Percentiles rank a stretch among this genome's conserved stretches.
Evolutionary conservation across 2,888 invertebrate genomes (phyloP).

Genomic region (Cheilosia vernalis): DNA sequence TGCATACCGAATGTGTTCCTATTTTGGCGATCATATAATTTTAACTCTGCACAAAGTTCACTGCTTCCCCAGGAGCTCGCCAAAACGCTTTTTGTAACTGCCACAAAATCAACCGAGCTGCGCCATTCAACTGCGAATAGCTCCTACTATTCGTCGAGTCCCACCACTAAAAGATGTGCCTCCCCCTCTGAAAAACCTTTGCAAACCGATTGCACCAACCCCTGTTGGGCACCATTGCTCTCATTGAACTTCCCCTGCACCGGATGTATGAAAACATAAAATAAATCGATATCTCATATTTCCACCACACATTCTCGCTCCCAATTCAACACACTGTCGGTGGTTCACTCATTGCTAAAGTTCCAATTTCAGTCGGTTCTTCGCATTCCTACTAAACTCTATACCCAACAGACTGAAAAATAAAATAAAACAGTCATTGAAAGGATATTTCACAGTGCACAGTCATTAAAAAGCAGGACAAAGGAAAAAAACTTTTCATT

Average conservation of each 20-base stretch:
- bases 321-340: constrained; percentile 28
- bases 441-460: constrained; percentile 54
- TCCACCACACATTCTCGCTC: constrained; percentile 54
- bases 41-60: too few species aligned
- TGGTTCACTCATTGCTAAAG: constrained; percentile 23
- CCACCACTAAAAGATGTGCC: too few species aligned
- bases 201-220: not conserved
- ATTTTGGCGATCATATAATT: too few species aligned
- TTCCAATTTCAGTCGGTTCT: constrained; percentile 69
- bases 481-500: constrained; percentile 53
- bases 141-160: not conserved
- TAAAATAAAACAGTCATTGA: constrained; percentile 32
- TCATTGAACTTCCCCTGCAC: constrained; percentile 2
- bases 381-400: constrained; percentile 20
- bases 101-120: too few species aligned
- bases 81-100: too few species aligned
- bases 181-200: not conserved
- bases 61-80: too few species aligned
- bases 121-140: not conserved
- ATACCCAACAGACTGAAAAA: too few species aligned
- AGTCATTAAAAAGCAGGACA: constrained; percentile 48
- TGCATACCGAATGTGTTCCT: too few species aligned
- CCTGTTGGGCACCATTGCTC: constrained; percentile 45
- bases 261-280: constrained; percentile 13
- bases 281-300: constrained; percentile 65